Base-by-base conservation (phyloP, 2,888 invertebrate species). In the Craniophora ligustri region DNA sequence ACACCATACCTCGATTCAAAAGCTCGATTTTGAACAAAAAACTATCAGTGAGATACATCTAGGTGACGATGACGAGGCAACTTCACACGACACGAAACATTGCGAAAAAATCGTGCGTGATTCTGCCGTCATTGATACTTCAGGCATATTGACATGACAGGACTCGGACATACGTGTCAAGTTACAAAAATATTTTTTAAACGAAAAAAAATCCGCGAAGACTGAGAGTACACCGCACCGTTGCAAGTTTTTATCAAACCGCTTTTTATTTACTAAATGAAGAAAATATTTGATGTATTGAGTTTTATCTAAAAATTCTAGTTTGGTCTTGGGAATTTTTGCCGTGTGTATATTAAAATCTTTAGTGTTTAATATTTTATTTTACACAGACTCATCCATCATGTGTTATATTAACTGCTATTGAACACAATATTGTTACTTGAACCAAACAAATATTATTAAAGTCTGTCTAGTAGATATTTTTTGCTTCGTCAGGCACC, bases 261-360 rank as follows among this genome's bases (percentile, higher is more conserved):
- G 7, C 28, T 6, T 2, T 21, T 13, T 39, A 39, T 65, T 18
- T 46, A 46, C 28, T 30, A 28, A 0, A 26, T 18, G 19, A 21
- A 5, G 0, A 6, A 44, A 34, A 67, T 35, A 15, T 40, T 44
- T 67, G 51, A 67, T 61, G 31, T 35, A 60, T 67, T 31, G 21
- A 40, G 31, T 35, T 35, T 26, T 60, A 30, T 30, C 36, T 32
- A 11, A 40, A 41, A n/a, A 34, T 18, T 1, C 26, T 31, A 0
- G 40, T 34, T 23, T 30, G 0, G 3, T 1, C 38, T 23, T 30
- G 0, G 3, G 2, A 32, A 30, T 28, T 15, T 38, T 38, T 38
- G 13, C 16, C 28, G 8, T 59, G 19, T 44, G 35, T n/a, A 34
- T 31, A 11, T 36, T 28, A 16, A 41, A 54, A 11, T 35, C 10